phyloP scores from a whole-genome alignment of 2,113 vertebrate genomes.

The Ptilorrhoa leucosticta region DNA sequence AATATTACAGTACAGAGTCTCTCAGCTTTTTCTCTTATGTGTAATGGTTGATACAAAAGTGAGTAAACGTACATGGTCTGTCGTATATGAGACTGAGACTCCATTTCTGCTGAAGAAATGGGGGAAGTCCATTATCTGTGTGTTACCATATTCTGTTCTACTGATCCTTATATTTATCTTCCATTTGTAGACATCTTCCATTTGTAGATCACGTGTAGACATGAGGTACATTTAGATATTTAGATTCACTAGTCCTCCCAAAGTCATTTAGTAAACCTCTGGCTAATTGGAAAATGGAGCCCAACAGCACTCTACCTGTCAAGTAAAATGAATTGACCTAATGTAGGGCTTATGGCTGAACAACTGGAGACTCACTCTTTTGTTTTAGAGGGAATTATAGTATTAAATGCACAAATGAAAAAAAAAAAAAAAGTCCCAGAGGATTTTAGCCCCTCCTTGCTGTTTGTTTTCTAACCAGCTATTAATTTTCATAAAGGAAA shows the following conservation, averaged over 20 bases:
- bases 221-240: neutral
- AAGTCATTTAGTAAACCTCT: neutral
- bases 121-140: neutral
- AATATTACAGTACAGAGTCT: neutral
- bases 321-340: neutral
- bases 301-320: neutral
- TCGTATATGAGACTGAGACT: neutral
- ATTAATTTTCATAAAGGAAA: constrained; percentile 42
- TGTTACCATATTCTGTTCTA: neutral
- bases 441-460: neutral
- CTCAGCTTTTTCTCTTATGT: neutral
- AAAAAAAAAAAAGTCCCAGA: neutral
- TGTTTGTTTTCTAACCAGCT: neutral
- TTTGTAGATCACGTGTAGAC: neutral
- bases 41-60: neutral
- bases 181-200: neutral
- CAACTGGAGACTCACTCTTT: neutral
- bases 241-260: neutral
- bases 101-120: neutral
- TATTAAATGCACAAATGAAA: neutral
- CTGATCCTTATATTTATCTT: neutral
- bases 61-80: neutral
- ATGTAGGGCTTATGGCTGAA: neutral
- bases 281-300: neutral
- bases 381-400: neutral